Evolutionary conservation across 2,888 invertebrate species (phyloP), one percentile per base, ranked within the genome.

Genomic region (Julus scandinavius): DNA sequence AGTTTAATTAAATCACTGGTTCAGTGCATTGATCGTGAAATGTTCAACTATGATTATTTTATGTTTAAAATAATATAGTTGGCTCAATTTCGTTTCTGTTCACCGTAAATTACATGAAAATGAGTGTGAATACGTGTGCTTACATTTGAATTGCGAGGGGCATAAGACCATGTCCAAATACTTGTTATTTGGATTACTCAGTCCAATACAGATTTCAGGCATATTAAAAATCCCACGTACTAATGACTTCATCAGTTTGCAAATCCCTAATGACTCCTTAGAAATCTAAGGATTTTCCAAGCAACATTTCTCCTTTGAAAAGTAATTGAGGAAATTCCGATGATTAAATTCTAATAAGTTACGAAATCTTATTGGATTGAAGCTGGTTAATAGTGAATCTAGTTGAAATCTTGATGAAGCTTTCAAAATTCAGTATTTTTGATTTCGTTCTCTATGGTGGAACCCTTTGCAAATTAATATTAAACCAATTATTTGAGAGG

Each of bases 41-140:
- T 2, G 45, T 29, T 40, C 3, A 80, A 80, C 80, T 80, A 80
- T 38, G 80, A 80, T 80, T 80, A 80, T 80, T 80, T 80, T 80
- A 80, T 4, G 80, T 0, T 40, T 38, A 80, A 80, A 80, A 80
- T 80, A 29, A 80, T 29, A 80, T 80, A 80, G 80, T 80, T 80
- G 38, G 80, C 29, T 38, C 38, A 29, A 72, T 29, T 72, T 29
- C 29, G 29, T 72, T 20, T n/a, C 20, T 20, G 63, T 20, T 63
- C 58, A 72, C n/a, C 11, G 29, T 72, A 72, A 5, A 72, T 7
- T 63, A 17, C n/a, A 6, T 63, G 20, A 63, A 20, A 54, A 63
- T 63, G 63, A 20, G 20, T 54, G 54, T 15, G 15, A 17, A 17
- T 54, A 17, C 11, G 11, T 15, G 54, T 54, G 54, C 50, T 50